Conservation (phyloP, 2,888 invertebrate genomes). For the Carcina quercana region DNA sequence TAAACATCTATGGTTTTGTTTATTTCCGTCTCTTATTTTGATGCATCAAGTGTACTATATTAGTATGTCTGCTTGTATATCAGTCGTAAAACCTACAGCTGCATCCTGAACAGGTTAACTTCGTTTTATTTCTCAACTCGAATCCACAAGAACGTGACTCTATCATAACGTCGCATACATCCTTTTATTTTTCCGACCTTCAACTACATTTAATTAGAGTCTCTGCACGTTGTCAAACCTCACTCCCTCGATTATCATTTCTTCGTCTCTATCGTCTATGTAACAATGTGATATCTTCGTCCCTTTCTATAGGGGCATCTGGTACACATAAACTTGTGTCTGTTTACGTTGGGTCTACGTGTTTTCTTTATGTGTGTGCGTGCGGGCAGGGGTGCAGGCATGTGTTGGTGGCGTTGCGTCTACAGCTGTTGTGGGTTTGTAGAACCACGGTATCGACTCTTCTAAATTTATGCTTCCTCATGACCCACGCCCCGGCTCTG, state of each 20-base stretch:
- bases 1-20: too few relatives aligned
- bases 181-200: conserved; percentile 62
- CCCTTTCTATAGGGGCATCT: conserved; percentile 69
- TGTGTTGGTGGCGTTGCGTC: conserved; percentile 49
- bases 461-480: conserved; percentile 71
- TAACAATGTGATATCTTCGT: conserved; percentile 43
- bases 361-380: conserved; percentile 36
- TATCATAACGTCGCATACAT: conserved; percentile 32
- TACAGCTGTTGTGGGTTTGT: conserved; percentile 70
- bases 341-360: conserved; percentile 61
- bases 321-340: conserved; percentile 67
- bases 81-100: background rate
- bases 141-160: conserved; percentile 18
- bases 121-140: conserved; percentile 23
- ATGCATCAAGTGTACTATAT: too few relatives aligned
- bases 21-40: too few relatives aligned
- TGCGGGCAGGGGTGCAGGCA: conserved; percentile 63
- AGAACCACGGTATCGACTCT: conserved; percentile 53
- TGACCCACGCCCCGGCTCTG: conserved; percentile 53
- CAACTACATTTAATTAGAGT: conserved; percentile 65
- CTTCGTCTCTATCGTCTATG: conserved; percentile 43
- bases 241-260: conserved; percentile 37
- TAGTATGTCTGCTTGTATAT: too few relatives aligned
- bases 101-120: conserved; percentile 13
- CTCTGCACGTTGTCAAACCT: conserved; percentile 58